A percentile compares a stretch with the other conserved stretches of the same genome.
These are phyloP conservation scores for Bucco capensis DNA, from an alignment of 2,113 vertebrate genomes.

Conservation along the genomic window DNA sequence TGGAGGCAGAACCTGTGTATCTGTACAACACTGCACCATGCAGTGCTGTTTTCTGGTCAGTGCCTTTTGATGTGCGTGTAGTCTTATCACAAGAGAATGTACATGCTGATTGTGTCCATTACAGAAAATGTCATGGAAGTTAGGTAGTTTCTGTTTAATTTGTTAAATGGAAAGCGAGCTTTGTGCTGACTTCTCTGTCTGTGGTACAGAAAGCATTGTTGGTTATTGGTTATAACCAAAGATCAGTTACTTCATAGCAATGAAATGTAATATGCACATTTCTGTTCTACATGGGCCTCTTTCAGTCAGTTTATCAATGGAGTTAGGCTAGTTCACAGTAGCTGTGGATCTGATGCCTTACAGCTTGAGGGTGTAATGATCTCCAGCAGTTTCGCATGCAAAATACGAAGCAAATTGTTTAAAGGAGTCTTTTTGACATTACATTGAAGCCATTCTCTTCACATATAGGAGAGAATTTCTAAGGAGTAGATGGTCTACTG, in stretches of 20 bases:
- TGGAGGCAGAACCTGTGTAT: neutral
- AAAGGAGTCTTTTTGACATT: neutral
- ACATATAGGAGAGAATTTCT: neutral
- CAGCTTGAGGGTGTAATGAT: neutral
- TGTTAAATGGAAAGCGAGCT: neutral
- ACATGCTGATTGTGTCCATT: neutral
- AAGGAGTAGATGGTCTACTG: neutral
- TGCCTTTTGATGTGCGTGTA: neutral
- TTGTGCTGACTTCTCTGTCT: neutral
- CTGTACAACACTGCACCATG: neutral
- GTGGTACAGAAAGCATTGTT: neutral
- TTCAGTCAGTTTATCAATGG: neutral
- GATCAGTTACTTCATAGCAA: neutral
- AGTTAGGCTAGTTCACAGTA: neutral
- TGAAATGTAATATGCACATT: neutral
- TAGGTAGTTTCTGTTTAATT: neutral
- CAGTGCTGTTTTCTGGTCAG: neutral
- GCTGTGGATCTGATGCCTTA: neutral
- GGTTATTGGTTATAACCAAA: neutral
- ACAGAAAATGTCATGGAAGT: neutral
- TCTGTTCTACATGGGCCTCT: rapidly evolving
- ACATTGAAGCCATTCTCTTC: neutral
- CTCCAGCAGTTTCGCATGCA: neutral
- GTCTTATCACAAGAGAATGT: neutral
- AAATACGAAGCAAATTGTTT: neutral